These are phyloP conservation scores for Lithophane semibrunnea DNA, from an alignment of 2,888 invertebrate genomes.

Conservation along the genomic window DNA sequence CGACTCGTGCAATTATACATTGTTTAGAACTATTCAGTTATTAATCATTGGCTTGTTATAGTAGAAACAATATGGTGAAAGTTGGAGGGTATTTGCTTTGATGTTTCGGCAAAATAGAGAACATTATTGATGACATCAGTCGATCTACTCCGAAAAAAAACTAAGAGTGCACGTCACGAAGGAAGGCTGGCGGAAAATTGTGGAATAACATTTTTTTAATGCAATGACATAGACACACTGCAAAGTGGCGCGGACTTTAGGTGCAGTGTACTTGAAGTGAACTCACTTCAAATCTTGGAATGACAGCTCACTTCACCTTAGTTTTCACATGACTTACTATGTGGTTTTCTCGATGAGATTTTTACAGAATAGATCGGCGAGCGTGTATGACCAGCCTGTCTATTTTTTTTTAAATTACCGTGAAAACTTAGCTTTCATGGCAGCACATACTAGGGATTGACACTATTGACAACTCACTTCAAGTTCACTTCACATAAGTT, in stretches of 20 bases:
- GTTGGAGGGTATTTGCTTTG: slow-evolving; percentile 40
- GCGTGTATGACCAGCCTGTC: no score
- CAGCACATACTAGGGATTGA: no score
- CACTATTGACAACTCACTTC: neutral
- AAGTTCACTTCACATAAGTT: neutral
- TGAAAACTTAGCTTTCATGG: no score
- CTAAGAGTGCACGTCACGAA: no score
- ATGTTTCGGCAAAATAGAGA: slow-evolving; percentile 41
- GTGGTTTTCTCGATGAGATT: neutral
- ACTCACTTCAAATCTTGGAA: neutral
- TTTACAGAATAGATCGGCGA: neutral
- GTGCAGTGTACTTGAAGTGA: no score
- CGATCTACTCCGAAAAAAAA: neutral
- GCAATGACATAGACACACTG: no score
- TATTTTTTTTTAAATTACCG: no score
- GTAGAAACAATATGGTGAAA: slow-evolving; percentile 54
- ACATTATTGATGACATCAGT: neutral
- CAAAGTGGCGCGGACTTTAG: no score
- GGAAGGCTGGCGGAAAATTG: no score
- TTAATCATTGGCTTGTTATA: slow-evolving; percentile 61
- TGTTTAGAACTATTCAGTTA: slow-evolving; percentile 55
- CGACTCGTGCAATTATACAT: slow-evolving; percentile 64
- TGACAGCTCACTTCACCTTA: neutral
- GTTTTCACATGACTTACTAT: no score
- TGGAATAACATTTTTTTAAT: no score